These are phyloP conservation scores for Drosophila bocki DNA, from an alignment of 1,140 invertebrate species.

Conservation along the genomic window DNA sequence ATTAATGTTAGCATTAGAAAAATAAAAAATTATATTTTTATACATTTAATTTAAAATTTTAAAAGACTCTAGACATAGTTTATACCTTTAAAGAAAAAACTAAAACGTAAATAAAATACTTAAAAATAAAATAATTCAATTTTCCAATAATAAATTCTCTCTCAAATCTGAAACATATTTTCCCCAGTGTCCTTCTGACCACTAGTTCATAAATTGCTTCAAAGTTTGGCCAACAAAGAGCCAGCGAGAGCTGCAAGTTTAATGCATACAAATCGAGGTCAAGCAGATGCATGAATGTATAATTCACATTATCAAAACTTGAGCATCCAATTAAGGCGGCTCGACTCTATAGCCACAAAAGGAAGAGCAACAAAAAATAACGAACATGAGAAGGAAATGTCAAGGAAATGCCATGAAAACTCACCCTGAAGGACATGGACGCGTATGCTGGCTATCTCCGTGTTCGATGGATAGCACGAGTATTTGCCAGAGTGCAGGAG, in stretches of 20 bases:
- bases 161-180: neutral
- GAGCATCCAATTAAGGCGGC: constrained; percentile 45
- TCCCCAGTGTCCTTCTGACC: constrained; percentile 10
- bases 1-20: neutral
- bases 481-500: constrained; percentile 86
- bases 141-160: too few species aligned
- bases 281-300: constrained; percentile 53
- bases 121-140: neutral
- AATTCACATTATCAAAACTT: constrained; percentile 50
- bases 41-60: too few species aligned
- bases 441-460: constrained; percentile 86
- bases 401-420: constrained; percentile 23
- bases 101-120: neutral
- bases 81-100: neutral
- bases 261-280: constrained; percentile 55
- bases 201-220: constrained; percentile 37
- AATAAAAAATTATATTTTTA: too few species aligned
- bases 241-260: constrained; percentile 31
- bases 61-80: too few species aligned
- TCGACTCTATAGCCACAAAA: neutral
- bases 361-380: neutral
- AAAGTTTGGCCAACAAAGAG: constrained; percentile 27
- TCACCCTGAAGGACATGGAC: constrained; percentile 86
- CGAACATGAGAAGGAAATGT: neutral
- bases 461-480: constrained; percentile 86